Conservation (phyloP, 2,888 invertebrate species). For the Nomada goodeniana region DNA sequence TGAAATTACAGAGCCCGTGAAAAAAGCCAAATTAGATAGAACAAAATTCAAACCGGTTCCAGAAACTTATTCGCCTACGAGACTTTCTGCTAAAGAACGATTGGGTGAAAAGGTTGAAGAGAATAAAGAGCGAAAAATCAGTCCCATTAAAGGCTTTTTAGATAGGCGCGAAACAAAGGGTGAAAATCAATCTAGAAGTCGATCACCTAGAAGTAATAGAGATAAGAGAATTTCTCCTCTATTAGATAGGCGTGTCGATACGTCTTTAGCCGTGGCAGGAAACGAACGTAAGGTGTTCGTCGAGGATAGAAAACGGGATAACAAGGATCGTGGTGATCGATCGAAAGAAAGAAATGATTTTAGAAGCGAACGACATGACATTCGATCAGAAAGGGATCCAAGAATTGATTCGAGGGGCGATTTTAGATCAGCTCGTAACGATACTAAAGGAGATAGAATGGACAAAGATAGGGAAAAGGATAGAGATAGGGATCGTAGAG, state of each 20-base stretch:
- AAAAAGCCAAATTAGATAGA: conserved; percentile 80
- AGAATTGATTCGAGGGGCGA: conserved; percentile 69
- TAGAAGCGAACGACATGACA: conserved; percentile 69
- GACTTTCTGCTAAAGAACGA: conserved; percentile 91
- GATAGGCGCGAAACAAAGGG: conserved; percentile 85
- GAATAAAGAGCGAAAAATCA: conserved; percentile 78
- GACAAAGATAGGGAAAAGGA: conserved; percentile 83
- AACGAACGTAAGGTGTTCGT: conserved; percentile 81
- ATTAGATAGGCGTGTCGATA: conserved; percentile 75
- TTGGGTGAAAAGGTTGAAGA: conserved; percentile 91
- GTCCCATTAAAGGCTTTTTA: conserved; percentile 86
- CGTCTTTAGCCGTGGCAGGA: conserved; percentile 68
- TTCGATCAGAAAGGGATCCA: conserved; percentile 65
- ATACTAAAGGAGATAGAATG: conserved; percentile 75
- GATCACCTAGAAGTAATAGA: conserved; percentile 85
- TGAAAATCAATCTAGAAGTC: conserved; percentile 83
- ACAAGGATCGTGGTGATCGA: conserved; percentile 73
- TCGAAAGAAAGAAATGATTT: conserved; percentile 72
- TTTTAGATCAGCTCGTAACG: conserved; percentile 70
- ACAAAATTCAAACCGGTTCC: conserved; percentile 79
- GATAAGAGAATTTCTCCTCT: conserved; percentile 77
- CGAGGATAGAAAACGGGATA: conserved; percentile 79
- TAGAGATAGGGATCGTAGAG: conserved; percentile 76
- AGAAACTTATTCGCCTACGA: conserved; percentile 85
- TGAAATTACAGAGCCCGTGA: conserved; percentile 80